Evolutionary conservation across 2,888 invertebrate species (phyloP), one percentile per base, ranked within the genome.

Genomic region (Busseola fusca): DNA sequence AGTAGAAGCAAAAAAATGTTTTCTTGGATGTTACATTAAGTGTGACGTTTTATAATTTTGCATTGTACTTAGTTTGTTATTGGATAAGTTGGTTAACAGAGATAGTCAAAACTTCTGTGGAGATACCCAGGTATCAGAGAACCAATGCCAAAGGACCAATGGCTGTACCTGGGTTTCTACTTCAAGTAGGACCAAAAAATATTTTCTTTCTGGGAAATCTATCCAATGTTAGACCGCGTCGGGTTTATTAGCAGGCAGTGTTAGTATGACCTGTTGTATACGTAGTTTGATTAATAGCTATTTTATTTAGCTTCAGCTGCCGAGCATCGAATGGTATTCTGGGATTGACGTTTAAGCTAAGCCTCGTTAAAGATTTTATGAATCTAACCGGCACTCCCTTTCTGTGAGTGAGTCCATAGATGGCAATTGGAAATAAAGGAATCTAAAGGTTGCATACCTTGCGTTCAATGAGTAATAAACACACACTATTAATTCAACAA

Each of bases 361-460:
- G 30, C n/a, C 59, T 64, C 27, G 80, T 74, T 64, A 80, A 66
- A 45, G 67, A 75, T 75, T 80, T 66, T 66, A 66, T 75, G 52
- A 56, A 64, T 40, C 56, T 14, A 57, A 45, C n/a, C 16, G 69
- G 40, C 78, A 66, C 82, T 64, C 72, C 82, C 50, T 57, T 63
- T 58, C 42, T 59, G 69, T 64, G 48, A 75, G 69, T 64, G 48
- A 75, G 25, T 60, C 30, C 16, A 30, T 70, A 69, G 48, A 63
- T 37, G 54, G 48, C 48, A 52, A 14, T 62, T 54, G 30, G 30
- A 50, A 65, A 66, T 70, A 78, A 78, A 76, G 72, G 77, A 37
- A 58, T 67, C 0, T 42, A 78, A 81, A 84, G 80, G 74, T 80
- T 58, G 50, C 68, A 81, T 77, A 45, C 67, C 63, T 73, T 48